These are phyloP conservation scores for Tridacna crocea DNA, from an alignment of 2,888 invertebrate genomes.

Conservation along the genomic window DNA sequence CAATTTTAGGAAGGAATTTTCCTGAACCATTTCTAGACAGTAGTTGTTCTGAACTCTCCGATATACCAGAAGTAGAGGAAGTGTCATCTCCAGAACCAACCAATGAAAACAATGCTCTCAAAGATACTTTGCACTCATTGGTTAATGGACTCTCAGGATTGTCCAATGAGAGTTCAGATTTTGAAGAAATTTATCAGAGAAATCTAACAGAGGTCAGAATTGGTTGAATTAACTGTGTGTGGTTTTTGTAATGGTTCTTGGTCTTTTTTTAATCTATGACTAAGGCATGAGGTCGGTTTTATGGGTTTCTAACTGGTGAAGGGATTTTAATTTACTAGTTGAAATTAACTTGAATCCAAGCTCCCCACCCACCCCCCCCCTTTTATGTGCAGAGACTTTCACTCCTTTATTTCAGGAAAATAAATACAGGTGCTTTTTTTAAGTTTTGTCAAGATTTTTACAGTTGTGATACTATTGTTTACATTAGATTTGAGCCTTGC, in stretches of 20 bases:
- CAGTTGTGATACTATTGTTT: too few species aligned
- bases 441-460: too few species aligned
- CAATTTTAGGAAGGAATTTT: conserved; percentile 41
- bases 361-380: too few species aligned
- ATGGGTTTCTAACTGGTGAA: conserved; percentile 22
- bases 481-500: too few species aligned
- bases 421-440: not conserved
- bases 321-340: conserved; percentile 7
- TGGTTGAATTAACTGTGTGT: conserved; percentile 43
- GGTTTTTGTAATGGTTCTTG: conserved; percentile 7
- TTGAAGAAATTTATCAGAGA: conserved; percentile 64
- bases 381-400: not conserved
- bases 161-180: conserved; percentile 65
- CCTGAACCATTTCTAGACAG: conserved; percentile 66
- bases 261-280: conserved; percentile 27
- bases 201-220: conserved; percentile 63
- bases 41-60: conserved; percentile 84
- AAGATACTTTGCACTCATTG: conserved; percentile 63
- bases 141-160: conserved; percentile 59
- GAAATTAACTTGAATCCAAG: too few species aligned
- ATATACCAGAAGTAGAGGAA: conserved; percentile 85
- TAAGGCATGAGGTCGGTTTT: conserved; percentile 39
- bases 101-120: conserved; percentile 60
- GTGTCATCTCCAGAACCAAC: conserved; percentile 70
- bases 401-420: not conserved